These are phyloP conservation scores for Nematolebias whitei DNA, from an alignment of 2,113 vertebrate species.

Conservation along the genomic window DNA sequence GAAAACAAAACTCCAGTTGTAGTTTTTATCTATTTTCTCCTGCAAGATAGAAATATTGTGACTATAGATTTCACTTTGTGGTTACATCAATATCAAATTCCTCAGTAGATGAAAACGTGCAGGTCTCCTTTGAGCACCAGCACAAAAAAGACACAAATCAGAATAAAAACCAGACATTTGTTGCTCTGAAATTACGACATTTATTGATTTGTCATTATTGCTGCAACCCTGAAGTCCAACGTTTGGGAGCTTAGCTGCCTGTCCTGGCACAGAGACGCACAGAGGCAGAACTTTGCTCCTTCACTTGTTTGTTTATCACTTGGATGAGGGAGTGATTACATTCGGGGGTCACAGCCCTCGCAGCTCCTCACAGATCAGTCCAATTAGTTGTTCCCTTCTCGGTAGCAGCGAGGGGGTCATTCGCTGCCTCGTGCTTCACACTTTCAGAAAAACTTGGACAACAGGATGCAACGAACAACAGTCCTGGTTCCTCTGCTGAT, in stretches of 20 bases:
- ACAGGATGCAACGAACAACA: slow-evolving; percentile 55
- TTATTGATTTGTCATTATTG: slow-evolving; percentile 53
- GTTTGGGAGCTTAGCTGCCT: slow-evolving; percentile 15
- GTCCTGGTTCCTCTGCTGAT: slow-evolving; percentile 51
- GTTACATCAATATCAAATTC: too few species aligned
- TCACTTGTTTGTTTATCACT: slow-evolving; percentile 67
- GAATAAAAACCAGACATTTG: too few species aligned
- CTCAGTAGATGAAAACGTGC: too few species aligned
- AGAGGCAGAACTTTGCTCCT: slow-evolving; percentile 75
- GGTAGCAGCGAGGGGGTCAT: not conserved
- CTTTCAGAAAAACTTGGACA: slow-evolving; percentile 11
- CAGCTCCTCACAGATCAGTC: slow-evolving; percentile 53
- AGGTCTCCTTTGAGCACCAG: too few species aligned
- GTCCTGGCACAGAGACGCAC: not conserved
- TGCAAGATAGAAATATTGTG: too few species aligned
- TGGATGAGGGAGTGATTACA: slow-evolving; percentile 15
- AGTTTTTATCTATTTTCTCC: too few species aligned
- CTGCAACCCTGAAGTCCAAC: slow-evolving; percentile 37
- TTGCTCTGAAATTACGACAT: too few species aligned
- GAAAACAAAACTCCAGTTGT: too few species aligned
- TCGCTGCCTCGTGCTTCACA: slow-evolving; percentile 17
- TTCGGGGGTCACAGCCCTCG: slow-evolving; percentile 29
- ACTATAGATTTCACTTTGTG: too few species aligned
- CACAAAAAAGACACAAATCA: too few species aligned
- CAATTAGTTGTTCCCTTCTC: slow-evolving; percentile 43